A percentile compares a stretch with the other conserved stretches of the same genome.
These are phyloP conservation scores for Perizoma flavofasciatum DNA, from an alignment of 2,888 invertebrate species.

Conservation along the genomic window DNA sequence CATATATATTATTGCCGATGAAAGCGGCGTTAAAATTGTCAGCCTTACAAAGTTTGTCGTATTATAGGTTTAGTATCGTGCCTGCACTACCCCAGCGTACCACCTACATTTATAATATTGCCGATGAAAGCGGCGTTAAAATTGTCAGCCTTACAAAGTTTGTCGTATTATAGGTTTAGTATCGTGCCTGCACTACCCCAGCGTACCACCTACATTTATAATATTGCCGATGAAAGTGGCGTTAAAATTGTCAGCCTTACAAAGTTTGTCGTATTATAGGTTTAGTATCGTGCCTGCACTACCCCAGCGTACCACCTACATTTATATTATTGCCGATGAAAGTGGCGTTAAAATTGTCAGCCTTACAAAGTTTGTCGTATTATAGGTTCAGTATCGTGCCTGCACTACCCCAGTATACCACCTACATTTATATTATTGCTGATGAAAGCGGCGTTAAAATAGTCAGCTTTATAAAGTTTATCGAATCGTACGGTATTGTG, in stretches of 20 bases:
- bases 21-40: neutral
- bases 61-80: constrained; percentile 1
- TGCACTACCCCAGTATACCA: neutral
- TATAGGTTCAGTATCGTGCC: constrained; percentile 1
- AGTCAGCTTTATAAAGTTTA: constrained; percentile 19
- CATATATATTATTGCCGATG: too few species aligned
- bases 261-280: constrained; percentile 7
- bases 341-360: constrained; percentile 1
- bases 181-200: constrained; percentile 3
- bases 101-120: neutral
- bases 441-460: too few species aligned
- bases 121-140: too few species aligned
- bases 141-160: constrained; percentile 19
- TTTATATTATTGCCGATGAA: too few species aligned
- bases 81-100: constrained; percentile 2
- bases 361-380: constrained; percentile 17
- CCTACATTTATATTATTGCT: neutral
- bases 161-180: constrained; percentile 1
- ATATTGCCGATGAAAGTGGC: too few species aligned
- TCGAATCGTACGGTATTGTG: constrained; percentile 11
- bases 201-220: neutral
- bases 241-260: constrained; percentile 13
- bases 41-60: constrained; percentile 18
- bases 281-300: constrained; percentile 4
- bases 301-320: neutral